Evolutionary conservation across 2,888 invertebrate species (phyloP), one percentile per base, ranked within the genome.

Genomic region (Caenorhabditis doughertyi): DNA sequence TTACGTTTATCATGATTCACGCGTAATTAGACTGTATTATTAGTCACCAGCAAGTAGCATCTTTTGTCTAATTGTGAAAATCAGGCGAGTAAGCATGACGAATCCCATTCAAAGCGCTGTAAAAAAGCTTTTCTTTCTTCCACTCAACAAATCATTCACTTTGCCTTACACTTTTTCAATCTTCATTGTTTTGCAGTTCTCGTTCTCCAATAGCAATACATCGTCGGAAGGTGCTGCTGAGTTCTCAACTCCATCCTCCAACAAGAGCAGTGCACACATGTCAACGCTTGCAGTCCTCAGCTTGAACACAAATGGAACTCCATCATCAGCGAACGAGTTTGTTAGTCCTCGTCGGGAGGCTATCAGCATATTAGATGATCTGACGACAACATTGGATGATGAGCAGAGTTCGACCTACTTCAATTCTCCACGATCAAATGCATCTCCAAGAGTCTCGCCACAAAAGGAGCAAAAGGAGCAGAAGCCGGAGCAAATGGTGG

Each of bases 331-430:
- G 8, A 62, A 56, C 9, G 71, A 71, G n/a, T 68, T 77, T 35
- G 77, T 77, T 29, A 85, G 85, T 27, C 87, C 87, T 1, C 70
- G 89, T 18, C 68, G 80, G 13, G 89, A 90, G 68, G 91, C 91
- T 1, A 76, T 90, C n/a, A 84, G 87, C 42, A 89, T 91, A 68
- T 74, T 91, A 47, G 90, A 91, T 56, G 90, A 90, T 55, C 77
- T 91, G 32, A 88, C 88, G 53, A 85, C 76, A 13, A 84, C 85
- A 9, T 68, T 91, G 44, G 90, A 89, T 35, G 82, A 81, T 18
- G 89, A 90, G 47, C 77, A 82, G 27, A 29, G 72, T 13, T 68
- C 72, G 18, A 73, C 67, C 64, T 58, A 42, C 64, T 70, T 76
- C 70, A 68, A 68, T 29, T 79, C 55, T 7, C 70, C 68, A 42